These are phyloP conservation scores for Urocolius indicus DNA, from an alignment of 2,113 vertebrate species.

Conservation along the genomic window DNA sequence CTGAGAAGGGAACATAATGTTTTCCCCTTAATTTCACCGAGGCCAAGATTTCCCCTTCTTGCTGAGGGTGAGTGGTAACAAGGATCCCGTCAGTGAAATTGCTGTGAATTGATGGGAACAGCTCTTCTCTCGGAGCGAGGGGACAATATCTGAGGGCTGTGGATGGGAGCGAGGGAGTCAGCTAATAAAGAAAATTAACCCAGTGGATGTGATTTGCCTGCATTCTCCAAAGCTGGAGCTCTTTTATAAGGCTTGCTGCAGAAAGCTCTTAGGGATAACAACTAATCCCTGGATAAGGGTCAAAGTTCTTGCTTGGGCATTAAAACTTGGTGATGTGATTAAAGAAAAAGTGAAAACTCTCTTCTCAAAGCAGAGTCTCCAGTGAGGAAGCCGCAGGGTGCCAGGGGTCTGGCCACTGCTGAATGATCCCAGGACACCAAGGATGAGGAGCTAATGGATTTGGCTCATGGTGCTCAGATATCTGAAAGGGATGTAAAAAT, in stretches of 20 bases:
- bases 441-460: conserved; percentile 37
- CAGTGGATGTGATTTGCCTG: conserved; percentile 4
- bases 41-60: background rate
- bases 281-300: conserved; percentile 59
- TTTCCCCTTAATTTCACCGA: conserved; percentile 15
- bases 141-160: background rate
- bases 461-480: background rate
- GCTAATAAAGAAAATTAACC: conserved; percentile 64
- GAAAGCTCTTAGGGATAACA: conserved; percentile 58
- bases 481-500: background rate
- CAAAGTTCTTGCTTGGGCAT: conserved; percentile 55
- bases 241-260: background rate
- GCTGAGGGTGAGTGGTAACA: background rate
- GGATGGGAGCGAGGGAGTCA: background rate
- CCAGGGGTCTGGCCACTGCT: background rate
- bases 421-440: background rate
- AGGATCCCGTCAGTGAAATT: background rate
- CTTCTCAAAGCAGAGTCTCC: background rate
- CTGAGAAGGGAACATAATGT: background rate
- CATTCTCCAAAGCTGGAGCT: conserved; percentile 27
- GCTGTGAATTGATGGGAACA: conserved; percentile 17
- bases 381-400: background rate
- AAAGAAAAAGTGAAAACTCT: conserved; percentile 44
- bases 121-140: background rate
- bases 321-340: conserved; percentile 56